A percentile compares a stretch with the other conserved stretches of the same genome.
phyloP scores from a whole-genome alignment of 2,113 vertebrate genomes.

The Spizaetus ornatus region DNA sequence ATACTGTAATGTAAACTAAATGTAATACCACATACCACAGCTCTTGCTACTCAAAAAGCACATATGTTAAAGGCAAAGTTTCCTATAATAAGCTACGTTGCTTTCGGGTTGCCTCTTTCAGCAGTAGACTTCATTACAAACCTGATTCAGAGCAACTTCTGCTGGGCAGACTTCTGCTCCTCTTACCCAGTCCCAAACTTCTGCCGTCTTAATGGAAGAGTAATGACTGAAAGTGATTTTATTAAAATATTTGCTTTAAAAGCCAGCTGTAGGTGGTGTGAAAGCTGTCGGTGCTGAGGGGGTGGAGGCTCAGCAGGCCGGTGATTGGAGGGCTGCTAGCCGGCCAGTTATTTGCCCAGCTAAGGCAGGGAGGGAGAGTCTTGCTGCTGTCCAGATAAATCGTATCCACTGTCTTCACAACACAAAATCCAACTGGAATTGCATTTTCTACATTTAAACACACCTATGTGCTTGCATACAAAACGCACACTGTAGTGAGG shows the following conservation, averaged over 20 bases:
- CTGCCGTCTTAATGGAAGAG: not conserved
- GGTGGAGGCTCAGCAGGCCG: constrained; percentile 45
- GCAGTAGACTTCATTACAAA: constrained; percentile 15
- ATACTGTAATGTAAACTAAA: not conserved
- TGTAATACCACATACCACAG: not conserved
- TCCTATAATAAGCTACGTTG: not conserved
- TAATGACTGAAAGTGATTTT: not conserved
- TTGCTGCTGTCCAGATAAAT: constrained; percentile 1
- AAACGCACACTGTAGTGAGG: not conserved
- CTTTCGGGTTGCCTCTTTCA: not conserved
- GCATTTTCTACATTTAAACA: not conserved
- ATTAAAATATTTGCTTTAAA: constrained; percentile 18
- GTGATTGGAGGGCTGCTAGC: constrained; percentile 56
- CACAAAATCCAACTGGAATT: not conserved
- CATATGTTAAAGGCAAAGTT: not conserved
- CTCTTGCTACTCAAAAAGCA: not conserved
- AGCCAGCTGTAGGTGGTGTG: not conserved
- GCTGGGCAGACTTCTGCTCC: not conserved
- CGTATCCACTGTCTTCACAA: not conserved
- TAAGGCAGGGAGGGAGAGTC: not conserved
- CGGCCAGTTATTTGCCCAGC: constrained; percentile 1
- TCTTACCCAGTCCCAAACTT: not conserved
- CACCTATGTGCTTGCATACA: not conserved
- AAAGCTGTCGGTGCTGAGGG: not conserved
- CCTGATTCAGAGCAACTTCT: constrained; percentile 37